Evolutionary conservation across 2,888 invertebrate species (phyloP), one percentile per base, ranked within the genome.

Genomic region (Lepidocyrtoides sp.): DNA sequence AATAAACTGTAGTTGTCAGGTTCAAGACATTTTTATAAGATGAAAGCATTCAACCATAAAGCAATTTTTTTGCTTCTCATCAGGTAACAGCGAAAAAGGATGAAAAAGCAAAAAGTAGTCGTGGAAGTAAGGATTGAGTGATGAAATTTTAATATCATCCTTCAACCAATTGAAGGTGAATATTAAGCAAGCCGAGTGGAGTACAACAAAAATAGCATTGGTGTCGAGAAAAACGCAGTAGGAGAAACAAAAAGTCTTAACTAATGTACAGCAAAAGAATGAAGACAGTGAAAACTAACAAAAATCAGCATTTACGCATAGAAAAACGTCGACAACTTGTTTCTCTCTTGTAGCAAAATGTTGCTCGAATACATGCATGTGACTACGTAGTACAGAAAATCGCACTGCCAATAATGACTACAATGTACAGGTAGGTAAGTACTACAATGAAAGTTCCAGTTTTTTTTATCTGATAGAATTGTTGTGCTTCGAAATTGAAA

Each of bases 131-230:
- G 92, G 93, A 93, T 93, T 93, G 92, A 86, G 89, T 77, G 92
- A 93, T 93, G 93, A 93, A 93, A 93, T 54, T 93, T 93, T 93
- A 93, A 93, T 93, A 92, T 91, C 91, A 91, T 92, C 88, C 91
- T 79, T 92, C 88, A 89, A 72, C 86, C 91, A 92, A 89, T 86
- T 91, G 89, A 91, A 93, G 93, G 92, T 91, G 93, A 93, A 93
- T 93, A 93, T 93, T 92, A 93, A 93, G 92, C 69, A 91, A 89
- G 51, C 79, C 48, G 63, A 66, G 41, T 72, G 72, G 89, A 89
- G 86, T 60, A 89, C 51, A 57, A 79, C 20, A 69, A 79, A 79
- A 79, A 51, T 75, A 32, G 29, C 32, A 32, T n/a, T n/a, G n/a
- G n/a, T n/a, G n/a, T n/a, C n/a, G n/a, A n/a, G n/a, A n/a, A n/a